Evolutionary conservation across 2,888 invertebrate genomes (phyloP).

Genomic region (Furcula furcula): DNA sequence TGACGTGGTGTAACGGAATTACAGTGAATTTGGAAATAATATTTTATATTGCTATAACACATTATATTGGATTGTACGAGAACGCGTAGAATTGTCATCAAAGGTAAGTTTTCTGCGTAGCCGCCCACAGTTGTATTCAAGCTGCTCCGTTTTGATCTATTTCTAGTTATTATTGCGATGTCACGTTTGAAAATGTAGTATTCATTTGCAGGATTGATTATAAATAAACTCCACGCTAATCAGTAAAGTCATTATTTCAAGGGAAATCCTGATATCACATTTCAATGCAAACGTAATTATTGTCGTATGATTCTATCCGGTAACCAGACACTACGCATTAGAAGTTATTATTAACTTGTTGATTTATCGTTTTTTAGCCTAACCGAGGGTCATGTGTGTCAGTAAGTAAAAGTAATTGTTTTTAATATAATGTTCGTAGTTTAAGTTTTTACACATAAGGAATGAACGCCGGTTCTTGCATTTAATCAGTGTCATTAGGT

Average conservation of each 20-base stretch:
- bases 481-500: neutral
- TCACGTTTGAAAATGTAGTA: slow-evolving; percentile 17
- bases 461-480: too few species aligned
- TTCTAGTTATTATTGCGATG: slow-evolving; percentile 32
- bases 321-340: slow-evolving; percentile 72
- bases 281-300: slow-evolving; percentile 35
- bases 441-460: too few species aligned
- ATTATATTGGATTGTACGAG: slow-evolving; percentile 23
- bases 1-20: slow-evolving; percentile 71
- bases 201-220: slow-evolving; percentile 9
- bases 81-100: slow-evolving; percentile 20
- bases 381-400: slow-evolving; percentile 6
- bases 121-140: slow-evolving; percentile 62
- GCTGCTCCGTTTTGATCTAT: slow-evolving; percentile 61
- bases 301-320: slow-evolving; percentile 47
- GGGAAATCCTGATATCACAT: slow-evolving; percentile 33
- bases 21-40: slow-evolving; percentile 40
- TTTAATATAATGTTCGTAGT: too few species aligned
- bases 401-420: neutral
- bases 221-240: slow-evolving; percentile 19
- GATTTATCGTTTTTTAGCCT: slow-evolving; percentile 35
- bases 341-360: slow-evolving; percentile 51
- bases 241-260: slow-evolving; percentile 17
- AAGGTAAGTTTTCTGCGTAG: slow-evolving; percentile 59
- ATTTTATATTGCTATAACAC: slow-evolving; percentile 6